Evolutionary conservation across 2,797 vertebrate species (phyloP), one percentile per base, ranked within the genome.

Genomic region (Pangasius macronema): DNA sequence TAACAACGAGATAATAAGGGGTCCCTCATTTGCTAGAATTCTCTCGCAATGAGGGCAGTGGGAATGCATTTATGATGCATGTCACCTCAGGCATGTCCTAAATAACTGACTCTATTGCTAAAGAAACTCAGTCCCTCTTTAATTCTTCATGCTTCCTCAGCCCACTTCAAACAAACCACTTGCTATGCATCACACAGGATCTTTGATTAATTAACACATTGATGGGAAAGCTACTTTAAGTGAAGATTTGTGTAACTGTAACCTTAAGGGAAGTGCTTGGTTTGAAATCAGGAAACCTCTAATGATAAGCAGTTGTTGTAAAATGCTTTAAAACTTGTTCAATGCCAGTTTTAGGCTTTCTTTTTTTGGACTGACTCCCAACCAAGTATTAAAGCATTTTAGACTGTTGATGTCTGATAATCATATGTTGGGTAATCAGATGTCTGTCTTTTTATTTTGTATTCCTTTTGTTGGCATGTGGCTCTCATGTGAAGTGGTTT

Each of bases 51-150:
- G 46, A 61, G 18, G 57, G 57, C 61, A 84, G 5, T 39, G 63
- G 27, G 85, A 85, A 77, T 77, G 57, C 49, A 75, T 72, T 46
- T 79, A 76, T 80, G 76, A 75, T 90, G 89, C 89, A 90, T 88
- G 89, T 88, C 3, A 86, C 75, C 82, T 63, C 46, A 70, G 80
- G 87, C 84, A 87, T 90, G 87, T 85, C 36, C 76, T 72, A 22
- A 83, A 84, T 86, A 77, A 88, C 85, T 59, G 83, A 82, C 83
- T 83, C 30, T 3, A 51, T 36, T 65, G 53, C 57, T 8, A 49
- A 77, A 63, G 72, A 53, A 68, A 55, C 87, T 88, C 46, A 14
- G 33, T 81, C 83, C 39, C 39, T 83, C 39, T 82, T 79, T 86
- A 86, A 77, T 83, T 72, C 49, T 39, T 61, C 27, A 55, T 53